Evolutionary conservation across 2,797 vertebrate species (phyloP).

Genomic region (Enteromius fasciolatus): DNA sequence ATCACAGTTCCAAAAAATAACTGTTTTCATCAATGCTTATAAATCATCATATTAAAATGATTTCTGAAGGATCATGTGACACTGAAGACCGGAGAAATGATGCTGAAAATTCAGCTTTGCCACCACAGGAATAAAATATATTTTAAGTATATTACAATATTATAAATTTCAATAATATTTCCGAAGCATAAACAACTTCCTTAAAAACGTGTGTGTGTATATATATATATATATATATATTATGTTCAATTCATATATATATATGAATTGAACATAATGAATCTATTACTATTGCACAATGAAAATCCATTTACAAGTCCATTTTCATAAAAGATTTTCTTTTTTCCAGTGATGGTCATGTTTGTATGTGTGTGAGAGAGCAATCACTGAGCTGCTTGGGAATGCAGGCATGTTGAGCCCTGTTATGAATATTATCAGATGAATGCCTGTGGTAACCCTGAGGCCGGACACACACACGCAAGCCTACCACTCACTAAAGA

Average conservation of each 20-base stretch:
- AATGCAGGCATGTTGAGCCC: constrained; percentile 46
- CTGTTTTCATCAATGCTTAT: neutral
- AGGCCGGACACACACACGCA: constrained; percentile 43
- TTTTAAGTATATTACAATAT: neutral
- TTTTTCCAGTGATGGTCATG: neutral
- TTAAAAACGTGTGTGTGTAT: too few species aligned
- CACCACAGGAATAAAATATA: neutral
- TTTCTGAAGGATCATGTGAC: neutral
- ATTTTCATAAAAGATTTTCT: neutral
- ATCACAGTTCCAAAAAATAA: neutral
- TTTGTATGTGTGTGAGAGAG: neutral
- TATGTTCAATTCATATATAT: neutral
- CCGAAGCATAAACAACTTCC: neutral
- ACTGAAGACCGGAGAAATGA: neutral
- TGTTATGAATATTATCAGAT: constrained; percentile 42
- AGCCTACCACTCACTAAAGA: constrained; percentile 2
- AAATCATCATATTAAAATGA: neutral
- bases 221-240: neutral
- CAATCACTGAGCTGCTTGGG: constrained; percentile 7
- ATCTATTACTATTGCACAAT: neutral
- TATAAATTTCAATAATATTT: neutral
- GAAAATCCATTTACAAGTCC: neutral
- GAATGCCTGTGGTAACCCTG: constrained; percentile 24
- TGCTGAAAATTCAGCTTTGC: neutral
- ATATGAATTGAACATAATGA: neutral